Evolutionary conservation across 2,888 invertebrate genomes (phyloP).

Genomic region (Dorcus parallelipipedus): DNA sequence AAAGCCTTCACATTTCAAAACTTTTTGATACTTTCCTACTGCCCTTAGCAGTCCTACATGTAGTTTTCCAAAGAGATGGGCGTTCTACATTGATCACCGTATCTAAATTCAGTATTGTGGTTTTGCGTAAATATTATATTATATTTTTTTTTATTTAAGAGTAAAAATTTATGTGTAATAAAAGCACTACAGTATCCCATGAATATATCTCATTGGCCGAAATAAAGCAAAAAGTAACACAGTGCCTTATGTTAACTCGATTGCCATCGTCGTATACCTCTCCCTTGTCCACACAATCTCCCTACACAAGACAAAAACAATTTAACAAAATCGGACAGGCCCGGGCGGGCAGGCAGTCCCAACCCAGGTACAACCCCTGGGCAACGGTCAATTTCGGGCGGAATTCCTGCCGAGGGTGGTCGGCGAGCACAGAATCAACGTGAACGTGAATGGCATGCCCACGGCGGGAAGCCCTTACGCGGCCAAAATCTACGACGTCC

Average conservation of each 20-base stretch:
- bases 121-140: no score
- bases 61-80: no score
- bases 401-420: slow-evolving; percentile 90
- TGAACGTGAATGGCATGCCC: slow-evolving; percentile 76
- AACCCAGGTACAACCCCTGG: slow-evolving; percentile 82
- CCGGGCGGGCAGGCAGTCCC: slow-evolving; percentile 89
- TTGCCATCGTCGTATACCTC: neutral
- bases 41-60: no score
- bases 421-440: slow-evolving; percentile 87
- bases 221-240: neutral
- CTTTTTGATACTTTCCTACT: no score
- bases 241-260: neutral
- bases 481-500: slow-evolving; percentile 92
- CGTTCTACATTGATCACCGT: no score
- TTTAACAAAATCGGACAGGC: slow-evolving; percentile 56
- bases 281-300: slow-evolving; percentile 1
- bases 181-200: neutral
- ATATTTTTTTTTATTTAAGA: no score
- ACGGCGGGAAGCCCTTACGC: slow-evolving; percentile 92
- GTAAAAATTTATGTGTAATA: neutral
- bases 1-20: no score
- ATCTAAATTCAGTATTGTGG: no score
- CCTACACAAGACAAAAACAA: neutral
- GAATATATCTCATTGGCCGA: slow-evolving; percentile 1
- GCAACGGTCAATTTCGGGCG: slow-evolving; percentile 78